Evolutionary conservation across 2,888 invertebrate species (phyloP).

Genomic region (Actias luna): DNA sequence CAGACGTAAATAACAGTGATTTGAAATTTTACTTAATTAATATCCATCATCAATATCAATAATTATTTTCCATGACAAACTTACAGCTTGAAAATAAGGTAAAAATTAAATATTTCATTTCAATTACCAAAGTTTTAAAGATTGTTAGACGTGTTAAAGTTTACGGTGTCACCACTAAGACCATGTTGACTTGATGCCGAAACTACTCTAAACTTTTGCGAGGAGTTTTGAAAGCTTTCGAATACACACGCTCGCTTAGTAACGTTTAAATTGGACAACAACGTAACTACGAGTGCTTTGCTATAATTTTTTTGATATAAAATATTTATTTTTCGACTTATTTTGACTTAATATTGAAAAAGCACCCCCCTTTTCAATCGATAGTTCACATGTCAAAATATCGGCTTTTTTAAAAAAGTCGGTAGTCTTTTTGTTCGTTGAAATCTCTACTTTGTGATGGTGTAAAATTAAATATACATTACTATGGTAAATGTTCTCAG

Average conservation of each 20-base stretch:
- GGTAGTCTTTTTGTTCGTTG: too few species aligned
- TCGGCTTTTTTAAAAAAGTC: too few species aligned
- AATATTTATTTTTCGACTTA: too few species aligned
- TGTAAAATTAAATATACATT: too few species aligned
- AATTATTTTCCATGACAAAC: not conserved
- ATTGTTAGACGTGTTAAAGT: constrained; percentile 24
- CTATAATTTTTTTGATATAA: not conserved
- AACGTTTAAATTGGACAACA: constrained; percentile 13
- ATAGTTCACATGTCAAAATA: too few species aligned
- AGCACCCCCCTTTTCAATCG: too few species aligned
- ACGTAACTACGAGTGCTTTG: not conserved
- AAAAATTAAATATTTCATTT: not conserved
- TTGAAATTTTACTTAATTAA: too few species aligned
- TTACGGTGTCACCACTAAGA: constrained; percentile 36
- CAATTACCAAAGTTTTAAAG: constrained; percentile 13
- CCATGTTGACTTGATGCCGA: constrained; percentile 36
- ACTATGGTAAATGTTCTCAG: too few species aligned
- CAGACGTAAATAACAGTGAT: too few species aligned
- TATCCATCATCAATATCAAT: not conserved
- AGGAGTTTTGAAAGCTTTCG: constrained; percentile 34
- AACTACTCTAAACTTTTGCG: constrained; percentile 34
- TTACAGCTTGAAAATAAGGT: not conserved
- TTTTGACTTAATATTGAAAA: too few species aligned
- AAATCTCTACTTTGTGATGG: too few species aligned
- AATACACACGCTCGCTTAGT: constrained; percentile 27